Evolutionary conservation across 37 sponge, comb jelly and placozoan genomes (phyloP).

Genomic region (Haliclona indistincta): DNA sequence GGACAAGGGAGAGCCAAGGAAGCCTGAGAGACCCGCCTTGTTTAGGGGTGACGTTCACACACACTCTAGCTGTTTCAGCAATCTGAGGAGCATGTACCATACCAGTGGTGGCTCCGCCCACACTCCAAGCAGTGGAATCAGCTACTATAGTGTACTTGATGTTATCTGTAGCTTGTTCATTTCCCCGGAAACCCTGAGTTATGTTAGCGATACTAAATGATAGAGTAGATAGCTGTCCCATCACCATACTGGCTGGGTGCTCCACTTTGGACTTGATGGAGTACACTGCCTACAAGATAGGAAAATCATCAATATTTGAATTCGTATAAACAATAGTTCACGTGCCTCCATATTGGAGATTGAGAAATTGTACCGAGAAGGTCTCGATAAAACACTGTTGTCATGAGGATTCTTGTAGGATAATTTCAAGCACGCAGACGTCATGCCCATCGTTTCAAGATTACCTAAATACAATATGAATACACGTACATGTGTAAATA

Average conservation of each 20-base stretch:
- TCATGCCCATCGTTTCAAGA: neutral
- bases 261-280: no score
- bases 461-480: neutral
- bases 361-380: neutral
- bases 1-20: neutral
- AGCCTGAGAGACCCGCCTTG: neutral
- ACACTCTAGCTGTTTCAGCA: neutral
- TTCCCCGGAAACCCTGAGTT: neutral
- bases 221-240: neutral
- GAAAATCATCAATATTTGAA: no score
- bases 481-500: neutral
- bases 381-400: neutral
- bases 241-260: no score
- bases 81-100: neutral
- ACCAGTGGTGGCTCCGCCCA: neutral
- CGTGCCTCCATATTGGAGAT: neutral
- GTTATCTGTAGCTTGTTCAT: neutral
- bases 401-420: neutral
- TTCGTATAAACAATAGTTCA: neutral
- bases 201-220: neutral
- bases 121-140: neutral
- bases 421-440: neutral
- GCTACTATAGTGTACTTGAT: neutral
- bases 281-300: no score
- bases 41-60: neutral